These are phyloP conservation scores for Berghia stephanieae DNA, from an alignment of 1,140 invertebrate species.

Conservation along the genomic window DNA sequence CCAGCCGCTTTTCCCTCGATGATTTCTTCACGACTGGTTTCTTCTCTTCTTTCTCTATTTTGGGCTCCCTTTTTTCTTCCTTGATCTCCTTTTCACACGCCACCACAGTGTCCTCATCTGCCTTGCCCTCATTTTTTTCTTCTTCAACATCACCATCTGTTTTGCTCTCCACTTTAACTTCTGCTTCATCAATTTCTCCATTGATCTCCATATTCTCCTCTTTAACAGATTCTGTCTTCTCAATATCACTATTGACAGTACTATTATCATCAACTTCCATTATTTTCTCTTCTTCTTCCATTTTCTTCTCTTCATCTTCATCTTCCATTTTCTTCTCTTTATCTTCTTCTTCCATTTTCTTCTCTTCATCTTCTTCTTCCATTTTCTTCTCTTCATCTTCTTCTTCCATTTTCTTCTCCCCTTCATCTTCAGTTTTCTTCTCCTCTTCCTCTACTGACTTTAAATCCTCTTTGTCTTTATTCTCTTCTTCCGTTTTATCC, in stretches of 20 bases:
- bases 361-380: constrained; percentile 14
- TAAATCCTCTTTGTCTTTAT: background rate
- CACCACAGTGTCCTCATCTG: too few relatives aligned
- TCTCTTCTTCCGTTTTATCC: background rate
- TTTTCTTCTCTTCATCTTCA: constrained; percentile 27
- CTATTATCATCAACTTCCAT: constrained; percentile 27
- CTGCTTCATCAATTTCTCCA: too few relatives aligned
- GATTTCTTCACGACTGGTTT: constrained; percentile 26
- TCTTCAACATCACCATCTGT: too few relatives aligned
- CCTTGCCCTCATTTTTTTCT: too few relatives aligned
- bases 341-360: constrained; percentile 12
- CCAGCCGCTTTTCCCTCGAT: constrained; percentile 25
- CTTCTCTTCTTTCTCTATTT: constrained; percentile 1
- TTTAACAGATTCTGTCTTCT: background rate
- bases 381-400: constrained; percentile 6
- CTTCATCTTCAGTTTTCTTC: background rate
- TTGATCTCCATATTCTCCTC: background rate
- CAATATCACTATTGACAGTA: background rate
- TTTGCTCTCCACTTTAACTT: too few relatives aligned
- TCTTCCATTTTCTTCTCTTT: constrained; percentile 36
- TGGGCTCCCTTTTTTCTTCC: constrained; percentile 13
- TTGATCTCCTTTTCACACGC: background rate
- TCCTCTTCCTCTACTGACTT: background rate
- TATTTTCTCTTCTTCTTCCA: background rate
- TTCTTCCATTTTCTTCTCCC: constrained; percentile 20